phyloP scores from a whole-genome alignment of 2,113 vertebrate genomes.

The Calypte anna region DNA sequence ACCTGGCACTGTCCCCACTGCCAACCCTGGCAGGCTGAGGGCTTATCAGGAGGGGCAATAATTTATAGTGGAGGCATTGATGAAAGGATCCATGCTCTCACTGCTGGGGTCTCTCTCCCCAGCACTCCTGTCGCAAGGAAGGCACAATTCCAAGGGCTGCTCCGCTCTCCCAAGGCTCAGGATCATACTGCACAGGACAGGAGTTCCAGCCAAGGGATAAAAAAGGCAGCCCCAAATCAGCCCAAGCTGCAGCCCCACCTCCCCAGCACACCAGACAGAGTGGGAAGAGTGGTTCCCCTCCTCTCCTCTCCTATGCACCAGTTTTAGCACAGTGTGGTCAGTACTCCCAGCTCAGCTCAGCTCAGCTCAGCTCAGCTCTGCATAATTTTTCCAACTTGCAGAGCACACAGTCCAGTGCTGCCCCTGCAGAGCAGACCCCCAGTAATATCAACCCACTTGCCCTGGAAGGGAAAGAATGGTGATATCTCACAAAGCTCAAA shows the following conservation, averaged over 20 bases:
- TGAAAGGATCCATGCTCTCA: background rate
- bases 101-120: background rate
- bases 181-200: fast-evolving
- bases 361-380: background rate
- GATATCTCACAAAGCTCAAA: background rate
- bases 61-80: background rate
- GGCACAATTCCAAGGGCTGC: background rate
- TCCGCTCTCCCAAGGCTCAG: background rate
- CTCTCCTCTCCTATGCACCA: fast-evolving
- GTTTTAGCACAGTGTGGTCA: background rate
- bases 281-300: fast-evolving
- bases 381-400: background rate
- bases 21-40: fast-evolving
- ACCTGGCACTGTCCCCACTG: fast-evolving
- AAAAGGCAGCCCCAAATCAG: background rate
- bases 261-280: fast-evolving
- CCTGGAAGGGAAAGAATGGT: background rate
- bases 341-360: too few species aligned
- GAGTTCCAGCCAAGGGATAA: fast-evolving
- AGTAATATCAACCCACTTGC: background rate
- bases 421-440: background rate
- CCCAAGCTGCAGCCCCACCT: background rate
- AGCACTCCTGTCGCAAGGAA: background rate
- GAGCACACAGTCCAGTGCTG: background rate
- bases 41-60: background rate